Evolutionary conservation across 2,113 vertebrate species (phyloP).

Genomic region (Myotis brandtii): DNA sequence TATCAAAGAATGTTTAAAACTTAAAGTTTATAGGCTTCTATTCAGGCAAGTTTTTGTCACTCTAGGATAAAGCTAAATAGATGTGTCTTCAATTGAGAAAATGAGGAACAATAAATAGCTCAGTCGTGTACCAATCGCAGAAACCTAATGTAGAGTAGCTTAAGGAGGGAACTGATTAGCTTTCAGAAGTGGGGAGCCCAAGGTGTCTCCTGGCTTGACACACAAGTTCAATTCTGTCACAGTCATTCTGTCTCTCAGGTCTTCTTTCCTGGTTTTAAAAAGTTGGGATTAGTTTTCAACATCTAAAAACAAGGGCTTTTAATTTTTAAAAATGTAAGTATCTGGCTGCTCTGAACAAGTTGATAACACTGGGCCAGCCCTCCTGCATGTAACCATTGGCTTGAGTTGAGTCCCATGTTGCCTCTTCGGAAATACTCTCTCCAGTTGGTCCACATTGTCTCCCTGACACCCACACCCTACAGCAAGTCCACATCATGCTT

Average conservation of each 20-base stretch:
- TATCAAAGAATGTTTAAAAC: not conserved
- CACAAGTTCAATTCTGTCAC: not conserved
- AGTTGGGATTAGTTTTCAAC: not conserved
- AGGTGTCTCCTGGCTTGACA: not conserved
- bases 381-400: not conserved
- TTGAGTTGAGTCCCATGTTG: not conserved
- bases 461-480: not conserved
- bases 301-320: not conserved
- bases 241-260: not conserved
- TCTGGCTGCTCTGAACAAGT: not conserved
- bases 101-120: not conserved
- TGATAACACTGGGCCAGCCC: not conserved
- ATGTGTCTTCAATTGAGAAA: not conserved
- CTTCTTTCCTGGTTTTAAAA: slow-evolving; percentile 6
- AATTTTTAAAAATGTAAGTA: slow-evolving; percentile 15
- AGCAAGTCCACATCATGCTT: not conserved
- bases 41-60: not conserved
- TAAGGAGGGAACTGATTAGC: not conserved
- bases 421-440: not conserved
- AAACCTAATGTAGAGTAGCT: not conserved
- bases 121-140: not conserved
- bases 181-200: not conserved
- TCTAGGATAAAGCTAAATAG: not conserved
- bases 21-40: not conserved
- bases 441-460: no score